Conservation (phyloP, 2,113 vertebrate species). For the Ailurus styani region DNA sequence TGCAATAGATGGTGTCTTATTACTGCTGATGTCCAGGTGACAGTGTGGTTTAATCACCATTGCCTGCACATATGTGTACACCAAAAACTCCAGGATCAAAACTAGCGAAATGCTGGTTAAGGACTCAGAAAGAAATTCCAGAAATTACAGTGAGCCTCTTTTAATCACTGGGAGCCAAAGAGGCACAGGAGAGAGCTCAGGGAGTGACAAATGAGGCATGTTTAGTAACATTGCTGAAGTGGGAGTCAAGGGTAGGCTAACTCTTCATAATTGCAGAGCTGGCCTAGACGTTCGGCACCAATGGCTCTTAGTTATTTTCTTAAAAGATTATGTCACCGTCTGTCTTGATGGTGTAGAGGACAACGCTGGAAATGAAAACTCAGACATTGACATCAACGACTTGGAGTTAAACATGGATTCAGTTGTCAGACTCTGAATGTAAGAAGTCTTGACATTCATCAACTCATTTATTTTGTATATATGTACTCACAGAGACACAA, state of each 20-base stretch:
- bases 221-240: background rate
- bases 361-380: background rate
- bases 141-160: background rate
- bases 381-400: background rate
- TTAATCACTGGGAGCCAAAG: background rate
- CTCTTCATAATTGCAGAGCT: background rate
- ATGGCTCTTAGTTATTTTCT: background rate
- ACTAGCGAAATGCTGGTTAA: background rate
- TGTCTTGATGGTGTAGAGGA: background rate
- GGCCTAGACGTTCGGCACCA: background rate
- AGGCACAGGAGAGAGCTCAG: background rate
- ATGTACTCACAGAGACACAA: rapidly evolving
- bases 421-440: background rate
- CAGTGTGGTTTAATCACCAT: too few relatives aligned
- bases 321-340: background rate
- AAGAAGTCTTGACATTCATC: background rate
- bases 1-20: background rate
- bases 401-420: background rate
- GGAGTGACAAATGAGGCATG: background rate
- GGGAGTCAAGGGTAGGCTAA: background rate
- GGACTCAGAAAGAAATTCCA: background rate
- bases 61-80: background rate
- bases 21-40: background rate
- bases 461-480: background rate
- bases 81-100: background rate